These are phyloP conservation scores for Lepidocyrtinus sp. DNA, from an alignment of 2,888 invertebrate genomes.

Conservation along the genomic window DNA sequence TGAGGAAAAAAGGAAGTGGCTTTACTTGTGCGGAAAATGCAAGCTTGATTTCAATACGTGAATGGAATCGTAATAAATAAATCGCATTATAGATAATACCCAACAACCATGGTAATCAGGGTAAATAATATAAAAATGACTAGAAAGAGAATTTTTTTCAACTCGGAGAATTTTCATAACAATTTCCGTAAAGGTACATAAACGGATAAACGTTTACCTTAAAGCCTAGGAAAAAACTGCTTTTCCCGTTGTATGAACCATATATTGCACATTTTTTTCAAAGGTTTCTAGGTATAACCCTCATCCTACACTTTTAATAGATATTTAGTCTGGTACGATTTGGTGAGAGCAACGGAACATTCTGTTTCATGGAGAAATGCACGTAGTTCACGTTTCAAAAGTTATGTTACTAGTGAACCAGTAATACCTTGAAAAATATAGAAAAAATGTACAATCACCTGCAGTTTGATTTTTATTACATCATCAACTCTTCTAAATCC, in stretches of 20 bases:
- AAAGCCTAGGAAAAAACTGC: background rate
- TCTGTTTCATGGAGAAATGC: conserved; percentile 24
- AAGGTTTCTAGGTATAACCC: background rate
- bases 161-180: background rate
- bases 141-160: background rate
- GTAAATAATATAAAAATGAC: background rate
- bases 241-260: background rate
- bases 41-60: conserved; percentile 3
- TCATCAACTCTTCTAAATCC: too few relatives aligned
- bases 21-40: conserved; percentile 14
- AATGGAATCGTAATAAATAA: background rate
- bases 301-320: background rate
- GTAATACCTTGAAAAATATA: background rate
- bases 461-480: too few relatives aligned
- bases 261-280: background rate
- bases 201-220: background rate
- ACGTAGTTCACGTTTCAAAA: conserved; percentile 31
- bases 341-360: conserved; percentile 24
- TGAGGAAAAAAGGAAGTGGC: conserved; percentile 22
- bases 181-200: background rate
- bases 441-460: too few relatives aligned
- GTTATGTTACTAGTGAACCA: background rate
- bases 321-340: too few relatives aligned
- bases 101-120: background rate
- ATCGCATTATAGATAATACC: background rate